Evolutionary conservation across 2,797 vertebrate genomes (phyloP), one percentile per base, ranked within the genome.

Genomic region (Hydrolagus colliei): DNA sequence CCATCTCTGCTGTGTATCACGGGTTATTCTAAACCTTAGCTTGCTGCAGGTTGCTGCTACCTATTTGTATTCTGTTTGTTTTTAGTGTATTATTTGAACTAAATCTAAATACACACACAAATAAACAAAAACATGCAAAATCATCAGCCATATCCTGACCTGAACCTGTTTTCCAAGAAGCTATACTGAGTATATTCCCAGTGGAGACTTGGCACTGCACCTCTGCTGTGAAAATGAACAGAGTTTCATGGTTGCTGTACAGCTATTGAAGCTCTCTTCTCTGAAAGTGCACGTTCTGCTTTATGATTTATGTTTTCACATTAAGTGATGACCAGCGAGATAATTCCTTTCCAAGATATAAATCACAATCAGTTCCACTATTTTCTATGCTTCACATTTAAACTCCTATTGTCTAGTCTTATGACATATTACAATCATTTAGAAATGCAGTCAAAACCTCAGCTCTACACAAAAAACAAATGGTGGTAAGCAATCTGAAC

Each of bases 181-280:
- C 82, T 65, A 73, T 86, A 86, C 14, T 13, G 9, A 88, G 18
- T 16, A 22, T 87, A 88, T 8, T 87, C 89, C 86, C 76, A 86
- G 35, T 35, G 61, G 86, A 86, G 85, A 73, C 11, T 59, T 65
- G 59, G 18, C 73, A 63, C 86, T 71, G 86, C 86, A 86, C 86
- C 52, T 77, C 18, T 61, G 14, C n/a, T 79, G n/a, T 27, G 61
- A 61, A 79, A 62, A 14, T 79, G 88, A 52, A 89, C 68, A 77
- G 72, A 91, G 35, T 88, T 90, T 88, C 86, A 88, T 86, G 86
- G 86, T 86, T 88, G 9, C 10, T 90, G 87, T 86, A 86, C 85
- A 86, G 87, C 86, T 88, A 88, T 86, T 87, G 85, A 88, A 88
- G 86, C 85, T 84, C 13, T 62, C 2, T 73, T 59, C 12, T 68